These are phyloP conservation scores for Pissodes strobi DNA, from an alignment of 1,140 invertebrate species.

Conservation along the genomic window DNA sequence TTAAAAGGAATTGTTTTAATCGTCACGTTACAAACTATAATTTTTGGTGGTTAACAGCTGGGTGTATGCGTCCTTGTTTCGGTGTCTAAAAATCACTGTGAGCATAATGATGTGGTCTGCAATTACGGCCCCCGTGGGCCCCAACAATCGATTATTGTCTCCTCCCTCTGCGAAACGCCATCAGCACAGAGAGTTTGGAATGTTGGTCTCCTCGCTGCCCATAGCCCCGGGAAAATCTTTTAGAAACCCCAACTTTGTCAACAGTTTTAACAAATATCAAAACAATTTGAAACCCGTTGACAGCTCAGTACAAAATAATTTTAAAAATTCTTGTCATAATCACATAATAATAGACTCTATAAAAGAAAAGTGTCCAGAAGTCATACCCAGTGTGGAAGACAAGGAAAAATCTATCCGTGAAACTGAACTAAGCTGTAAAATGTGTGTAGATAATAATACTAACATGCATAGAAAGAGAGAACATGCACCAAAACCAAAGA, in stretches of 20 bases:
- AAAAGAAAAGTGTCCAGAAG: slow-evolving; percentile 26
- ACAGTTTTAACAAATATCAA: slow-evolving; percentile 25
- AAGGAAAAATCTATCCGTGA: background rate
- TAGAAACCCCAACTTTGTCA: slow-evolving; percentile 40
- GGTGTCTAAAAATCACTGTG: background rate
- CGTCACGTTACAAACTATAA: slow-evolving; percentile 13
- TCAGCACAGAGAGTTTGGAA: slow-evolving; percentile 14
- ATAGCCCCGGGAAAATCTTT: slow-evolving; percentile 23
- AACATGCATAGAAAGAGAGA: background rate
- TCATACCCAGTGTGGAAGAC: background rate
- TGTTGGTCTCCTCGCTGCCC: background rate
- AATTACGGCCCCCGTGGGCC: background rate
- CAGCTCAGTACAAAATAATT: slow-evolving; percentile 2
- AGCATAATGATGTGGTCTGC: slow-evolving; percentile 20
- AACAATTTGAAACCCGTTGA: background rate
- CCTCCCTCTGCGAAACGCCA: background rate
- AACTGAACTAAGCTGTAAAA: background rate
- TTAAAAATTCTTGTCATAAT: slow-evolving; percentile 24
- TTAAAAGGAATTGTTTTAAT: background rate
- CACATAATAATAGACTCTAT: slow-evolving; percentile 18
- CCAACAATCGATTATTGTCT: background rate
- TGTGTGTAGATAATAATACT: background rate
- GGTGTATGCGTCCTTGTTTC: slow-evolving; percentile 1
- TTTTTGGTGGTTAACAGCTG: slow-evolving; percentile 12
- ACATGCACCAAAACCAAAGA: slow-evolving; percentile 11